Conservation (phyloP, 2,113 vertebrate genomes). For the Pomatorhinus ruficollis region DNA sequence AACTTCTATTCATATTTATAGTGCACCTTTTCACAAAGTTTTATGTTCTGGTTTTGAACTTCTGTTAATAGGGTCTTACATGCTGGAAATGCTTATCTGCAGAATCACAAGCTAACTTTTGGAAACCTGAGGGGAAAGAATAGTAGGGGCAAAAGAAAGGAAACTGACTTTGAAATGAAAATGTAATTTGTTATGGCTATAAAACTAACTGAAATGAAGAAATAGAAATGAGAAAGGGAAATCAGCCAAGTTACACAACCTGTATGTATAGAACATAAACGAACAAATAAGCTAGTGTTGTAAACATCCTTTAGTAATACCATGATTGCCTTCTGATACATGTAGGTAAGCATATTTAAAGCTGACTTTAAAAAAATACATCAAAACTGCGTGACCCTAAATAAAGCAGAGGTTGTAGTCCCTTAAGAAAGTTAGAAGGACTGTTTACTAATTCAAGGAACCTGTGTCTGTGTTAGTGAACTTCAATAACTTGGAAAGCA, state of each 20-base stretch:
- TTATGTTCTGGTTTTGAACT: neutral
- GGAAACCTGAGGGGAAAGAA: neutral
- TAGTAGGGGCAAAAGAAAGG: neutral
- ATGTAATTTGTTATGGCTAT: slow-evolving; percentile 1
- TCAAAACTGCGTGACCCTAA: neutral
- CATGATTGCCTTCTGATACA: neutral
- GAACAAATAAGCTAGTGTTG: neutral
- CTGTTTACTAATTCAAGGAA: neutral
- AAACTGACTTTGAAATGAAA: neutral
- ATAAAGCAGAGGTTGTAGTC: neutral
- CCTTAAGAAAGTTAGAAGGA: neutral
- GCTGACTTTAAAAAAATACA: neutral
- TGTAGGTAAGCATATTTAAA: neutral
- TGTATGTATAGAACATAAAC: neutral
- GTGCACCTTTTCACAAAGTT: neutral
- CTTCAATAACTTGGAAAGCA: neutral
- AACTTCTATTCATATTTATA: neutral
- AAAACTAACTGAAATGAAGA: slow-evolving; percentile 18
- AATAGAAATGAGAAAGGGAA: neutral
- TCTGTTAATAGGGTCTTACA: neutral
- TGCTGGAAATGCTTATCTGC: neutral
- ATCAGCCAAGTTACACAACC: neutral
- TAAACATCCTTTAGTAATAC: neutral
- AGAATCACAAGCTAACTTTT: neutral
- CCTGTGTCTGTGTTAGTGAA: neutral